Base-by-base conservation (phyloP, 2,113 vertebrate genomes). In the Chionomys nivalis region DNA sequence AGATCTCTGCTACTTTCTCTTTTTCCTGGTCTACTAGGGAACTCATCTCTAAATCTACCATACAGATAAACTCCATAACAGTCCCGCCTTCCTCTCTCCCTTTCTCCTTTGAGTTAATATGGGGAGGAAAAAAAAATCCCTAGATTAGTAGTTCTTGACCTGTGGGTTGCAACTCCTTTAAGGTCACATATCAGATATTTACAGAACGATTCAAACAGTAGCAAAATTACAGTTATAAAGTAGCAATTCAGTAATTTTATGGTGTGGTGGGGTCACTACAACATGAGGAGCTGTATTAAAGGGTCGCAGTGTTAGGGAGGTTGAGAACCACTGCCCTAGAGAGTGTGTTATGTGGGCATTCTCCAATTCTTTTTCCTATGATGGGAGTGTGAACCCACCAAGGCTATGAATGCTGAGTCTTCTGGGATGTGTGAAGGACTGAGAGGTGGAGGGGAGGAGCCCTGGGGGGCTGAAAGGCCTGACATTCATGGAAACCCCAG, bases 81-180 rank as follows among this genome's bases (percentile, higher is more conserved):
- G 1, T 8, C 17, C 70, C 19, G 19, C 17, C 36, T 11, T 0
- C 39, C 6, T 61, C 85, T 26, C 8, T 42, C 70, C 58, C 19
- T 58, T 58, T 23, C 33, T 63, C 55, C 21, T 87, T 75, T 77
- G 77, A 88, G n/a, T 92, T 87, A 31, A 87, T 93, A 90, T 88
- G 31, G 36, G 44, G 24, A 23, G 70, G 31, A 66, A 66, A 66
- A 63, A 70, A 72, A 72, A 73, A 72, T 19, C 36, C 3, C 70
- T 23, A 72, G 17, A 73, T 3, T 9, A 73, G 70, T 39, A 19
- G 7, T 39, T 73, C n/a, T 73, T 21, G 21, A 73, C n/a, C 36
- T 73, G 70, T 39, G 16, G 70, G n/a, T 39, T 19, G 0, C 14
- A 16, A 72, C 7, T 3, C 36, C 68, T 39, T 72, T 73, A 9